phyloP scores from a whole-genome alignment of 2,113 vertebrate genomes.

The Arenaria interpres region DNA sequence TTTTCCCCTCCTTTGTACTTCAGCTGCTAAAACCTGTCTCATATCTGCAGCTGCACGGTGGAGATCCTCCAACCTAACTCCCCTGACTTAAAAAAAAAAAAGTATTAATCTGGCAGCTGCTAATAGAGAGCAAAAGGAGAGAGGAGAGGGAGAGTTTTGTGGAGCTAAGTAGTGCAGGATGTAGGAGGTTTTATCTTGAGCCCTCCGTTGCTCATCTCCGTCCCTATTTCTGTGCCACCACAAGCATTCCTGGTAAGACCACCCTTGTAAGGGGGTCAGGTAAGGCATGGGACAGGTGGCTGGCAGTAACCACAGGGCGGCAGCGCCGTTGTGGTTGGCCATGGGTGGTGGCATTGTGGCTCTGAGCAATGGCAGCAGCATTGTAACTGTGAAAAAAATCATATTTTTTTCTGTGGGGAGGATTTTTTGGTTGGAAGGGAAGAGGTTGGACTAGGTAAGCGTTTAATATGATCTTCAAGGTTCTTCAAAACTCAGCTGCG shows the following conservation, averaged over 20 bases:
- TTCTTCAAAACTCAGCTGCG: background rate
- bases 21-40: constrained; percentile 38
- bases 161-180: background rate
- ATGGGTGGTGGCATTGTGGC: fast-evolving
- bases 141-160: background rate
- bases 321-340: background rate
- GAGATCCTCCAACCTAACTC: constrained; percentile 56
- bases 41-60: constrained; percentile 31
- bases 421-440: background rate
- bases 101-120: constrained; percentile 28
- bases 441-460: background rate
- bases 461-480: background rate
- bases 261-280: fast-evolving
- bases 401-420: background rate
- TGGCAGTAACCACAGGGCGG: fast-evolving
- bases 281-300: background rate
- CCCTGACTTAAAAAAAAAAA: background rate
- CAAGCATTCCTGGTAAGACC: background rate
- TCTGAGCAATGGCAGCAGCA: background rate
- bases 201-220: background rate
- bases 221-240: background rate
- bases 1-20: constrained; percentile 45
- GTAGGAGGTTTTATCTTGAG: background rate
- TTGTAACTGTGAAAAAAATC: background rate
- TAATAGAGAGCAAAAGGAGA: constrained; percentile 20